Conservation (phyloP, 2,888 invertebrate genomes). For the Chironomus tentans region DNA sequence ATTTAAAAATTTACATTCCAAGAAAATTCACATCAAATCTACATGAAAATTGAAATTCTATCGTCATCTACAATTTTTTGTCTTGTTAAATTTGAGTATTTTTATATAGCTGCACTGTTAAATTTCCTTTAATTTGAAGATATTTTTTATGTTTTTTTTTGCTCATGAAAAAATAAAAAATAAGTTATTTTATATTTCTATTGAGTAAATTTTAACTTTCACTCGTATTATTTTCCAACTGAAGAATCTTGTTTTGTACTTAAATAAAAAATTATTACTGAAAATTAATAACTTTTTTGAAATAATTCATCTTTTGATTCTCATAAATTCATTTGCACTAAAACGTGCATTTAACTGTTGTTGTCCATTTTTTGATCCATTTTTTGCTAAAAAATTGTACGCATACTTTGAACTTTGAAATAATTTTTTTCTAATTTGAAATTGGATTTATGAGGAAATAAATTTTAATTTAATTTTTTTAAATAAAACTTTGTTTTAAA, state of each 20-base stretch:
- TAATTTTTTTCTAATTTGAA: no score
- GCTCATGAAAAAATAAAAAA: constrained; percentile 6
- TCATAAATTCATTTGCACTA: constrained; percentile 7
- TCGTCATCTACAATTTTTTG: neutral
- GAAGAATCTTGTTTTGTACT: no score
- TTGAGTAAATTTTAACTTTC: no score
- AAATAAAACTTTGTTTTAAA: no score
- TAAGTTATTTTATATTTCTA: no score
- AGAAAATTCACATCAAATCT: neutral
- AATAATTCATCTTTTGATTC: constrained; percentile 2
- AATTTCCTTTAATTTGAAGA: neutral
- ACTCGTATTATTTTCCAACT: no score
- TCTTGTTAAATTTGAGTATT: constrained; percentile 7
- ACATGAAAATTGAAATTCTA: neutral
- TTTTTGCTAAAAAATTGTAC: neutral
- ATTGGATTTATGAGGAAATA: no score
- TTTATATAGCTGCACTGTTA: constrained; percentile 21
- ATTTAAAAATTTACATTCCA: neutral
- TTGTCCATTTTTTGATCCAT: neutral
- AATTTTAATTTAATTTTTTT: no score
- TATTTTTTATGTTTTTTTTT: neutral
- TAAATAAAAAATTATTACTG: neutral
- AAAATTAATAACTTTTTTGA: no score
- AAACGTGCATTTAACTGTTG: constrained; percentile 2
- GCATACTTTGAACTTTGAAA: no score